Evolutionary conservation across 1,140 invertebrate species (phyloP), one percentile per base, ranked within the genome.

Genomic region (Helicorthomorpha holstii): DNA sequence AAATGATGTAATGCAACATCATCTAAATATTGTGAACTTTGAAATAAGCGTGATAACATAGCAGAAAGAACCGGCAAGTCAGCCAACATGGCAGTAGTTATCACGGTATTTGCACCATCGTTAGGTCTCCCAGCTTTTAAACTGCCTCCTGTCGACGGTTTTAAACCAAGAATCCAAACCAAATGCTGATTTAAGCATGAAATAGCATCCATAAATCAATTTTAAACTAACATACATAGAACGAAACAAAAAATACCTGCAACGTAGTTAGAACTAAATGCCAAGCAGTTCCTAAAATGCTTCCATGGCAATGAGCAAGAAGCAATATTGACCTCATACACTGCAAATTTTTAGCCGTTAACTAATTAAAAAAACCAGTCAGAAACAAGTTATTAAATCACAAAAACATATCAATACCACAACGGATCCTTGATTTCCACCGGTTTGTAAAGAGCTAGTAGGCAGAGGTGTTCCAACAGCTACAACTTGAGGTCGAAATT

Each of bases 81-180:
- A 1, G 90, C 86, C 84, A 94, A 93, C 21, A 95, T 87, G 34
- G 87, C 85, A 14, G 89, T 95, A 26, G 91, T 95, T 59, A 95
- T 83, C 53, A 94, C 85, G n/a, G 87, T 84, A 67, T 88, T 90
- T 1, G 83, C 77, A 61, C 89, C 68, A 54, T 69, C 84, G 1
- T 82, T 74, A 7, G 34, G 45, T 14, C 38, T 46, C 21, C 56
- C 57, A 42, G 82, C 82, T 72, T 90, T 92, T 54, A 95, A 73
- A 60, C 86, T 88, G 16, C 90, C 90, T 14, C 89, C 89, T 1
- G 86, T 85, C 0, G 88, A 88, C 1, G 90, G 86, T 66, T 96
- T 96, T 42, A 98, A 65, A 0, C 91, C 92, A n/a, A 98, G 70
- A 61, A 97, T 96, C 93, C 93, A 98, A 0, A 93, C 90, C 54